A percentile compares a stretch with the other conserved stretches of the same genome.
phyloP scores from a whole-genome alignment of 2,797 vertebrate species.

The Ptychadena robeensis region DNA sequence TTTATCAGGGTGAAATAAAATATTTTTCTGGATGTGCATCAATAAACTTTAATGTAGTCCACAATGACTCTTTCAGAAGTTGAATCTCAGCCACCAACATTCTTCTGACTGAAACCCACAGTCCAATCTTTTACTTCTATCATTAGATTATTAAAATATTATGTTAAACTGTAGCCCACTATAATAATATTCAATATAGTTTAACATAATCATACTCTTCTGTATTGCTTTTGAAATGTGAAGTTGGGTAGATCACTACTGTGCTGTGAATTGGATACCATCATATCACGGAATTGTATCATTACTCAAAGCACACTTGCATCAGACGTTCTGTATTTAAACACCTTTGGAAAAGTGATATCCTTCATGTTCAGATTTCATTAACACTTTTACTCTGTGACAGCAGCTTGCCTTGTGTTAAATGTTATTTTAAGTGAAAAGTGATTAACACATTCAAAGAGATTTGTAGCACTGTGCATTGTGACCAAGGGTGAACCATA shows the following conservation, averaged over 20 bases:
- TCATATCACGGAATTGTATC: background rate
- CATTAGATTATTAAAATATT: too few species aligned
- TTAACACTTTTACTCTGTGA: slow-evolving; percentile 53
- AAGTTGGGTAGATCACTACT: background rate
- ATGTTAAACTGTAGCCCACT: too few species aligned
- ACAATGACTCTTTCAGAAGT: too few species aligned
- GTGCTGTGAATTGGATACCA: too few species aligned
- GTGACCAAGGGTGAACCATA: slow-evolving; percentile 38
- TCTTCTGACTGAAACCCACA: too few species aligned
- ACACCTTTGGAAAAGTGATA: slow-evolving; percentile 36
- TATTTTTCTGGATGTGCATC: too few species aligned
- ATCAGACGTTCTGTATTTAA: slow-evolving; percentile 7
- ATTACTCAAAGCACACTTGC: background rate
- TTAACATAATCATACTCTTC: too few species aligned
- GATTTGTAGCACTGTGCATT: slow-evolving; percentile 45
- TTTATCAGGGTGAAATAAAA: too few species aligned
- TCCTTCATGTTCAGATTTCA: slow-evolving; percentile 34
- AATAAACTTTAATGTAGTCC: too few species aligned
- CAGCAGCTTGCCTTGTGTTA: slow-evolving; percentile 50
- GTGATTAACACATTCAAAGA: slow-evolving; percentile 55
- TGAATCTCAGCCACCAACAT: too few species aligned
- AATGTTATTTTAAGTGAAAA: slow-evolving; percentile 58
- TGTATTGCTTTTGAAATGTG: background rate
- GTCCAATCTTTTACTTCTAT: too few species aligned
- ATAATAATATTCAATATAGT: too few species aligned